Evolutionary conservation across 2,797 vertebrate species (phyloP), one percentile per base, ranked within the genome.

Genomic region (Diplodus sargus): DNA sequence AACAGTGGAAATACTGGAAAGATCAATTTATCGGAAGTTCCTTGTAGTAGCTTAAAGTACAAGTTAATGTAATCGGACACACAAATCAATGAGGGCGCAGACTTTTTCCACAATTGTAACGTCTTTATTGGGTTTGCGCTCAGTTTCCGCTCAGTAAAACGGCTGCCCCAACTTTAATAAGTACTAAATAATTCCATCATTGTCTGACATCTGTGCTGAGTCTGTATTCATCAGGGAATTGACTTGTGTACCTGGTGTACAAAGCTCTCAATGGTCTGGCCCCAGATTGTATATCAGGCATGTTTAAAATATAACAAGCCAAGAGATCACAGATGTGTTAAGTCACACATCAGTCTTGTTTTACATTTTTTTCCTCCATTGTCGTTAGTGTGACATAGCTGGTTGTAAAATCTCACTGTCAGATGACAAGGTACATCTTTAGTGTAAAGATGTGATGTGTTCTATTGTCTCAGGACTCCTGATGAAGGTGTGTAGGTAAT

Each of bases 401-500:
- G 39, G 39, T 39, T 59, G 14, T 51, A 25, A 59, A 65, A 57
- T 49, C 0, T 62, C 1, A 4, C 12, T 53, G 8, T 70, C 42
- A 12, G 14, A 61, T 70, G 8, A 53, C 4, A 7, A 18, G 1
- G 11, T 57, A 0, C 18, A 43, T 4, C 0, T 69, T 10, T 47
- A 28, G 56, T 68, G 17, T 76, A 22, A 52, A 39, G 0, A 57
- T 78, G 30, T 75, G 17, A 28, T 82, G 20, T 70, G 20, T 70
- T 72, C 74, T 23, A 2, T 62, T 64, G 4, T 82, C 73, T 74
- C 60, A 94, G 93, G 84, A 83, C 75, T 89, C 90, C 86, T 78
- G 45, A 91, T 94, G 93, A 97, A 91, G 95, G 96, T 96, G 96
- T 95, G 94, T 93, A 95, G 97, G 97, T 99, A 98, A 98, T 98